Conservation (phyloP, 2,797 vertebrate genomes). For the Ibycter americanus region DNA sequence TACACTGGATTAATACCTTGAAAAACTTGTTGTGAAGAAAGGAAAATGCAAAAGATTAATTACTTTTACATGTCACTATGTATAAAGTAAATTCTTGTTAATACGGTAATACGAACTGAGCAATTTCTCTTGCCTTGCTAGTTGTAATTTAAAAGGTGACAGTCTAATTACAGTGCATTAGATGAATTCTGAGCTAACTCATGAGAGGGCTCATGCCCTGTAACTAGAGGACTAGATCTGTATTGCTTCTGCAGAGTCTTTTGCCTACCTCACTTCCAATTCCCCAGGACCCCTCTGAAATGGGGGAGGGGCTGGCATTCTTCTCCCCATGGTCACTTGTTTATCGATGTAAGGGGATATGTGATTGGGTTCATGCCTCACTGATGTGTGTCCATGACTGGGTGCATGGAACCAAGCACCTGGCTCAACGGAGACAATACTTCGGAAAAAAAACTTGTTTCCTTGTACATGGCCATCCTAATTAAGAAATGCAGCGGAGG, state of each 20-base stretch:
- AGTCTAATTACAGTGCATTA: not conserved
- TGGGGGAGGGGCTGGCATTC: not conserved
- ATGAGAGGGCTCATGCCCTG: not conserved
- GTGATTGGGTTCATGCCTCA: not conserved
- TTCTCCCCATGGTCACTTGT: not conserved
- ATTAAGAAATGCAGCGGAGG: not conserved
- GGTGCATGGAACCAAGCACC: rapidly evolving
- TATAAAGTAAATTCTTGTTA: not conserved
- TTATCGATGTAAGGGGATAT: rapidly evolving
- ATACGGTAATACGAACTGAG: not conserved
- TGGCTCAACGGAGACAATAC: not conserved
- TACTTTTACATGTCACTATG: not conserved
- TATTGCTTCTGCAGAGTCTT: not conserved
- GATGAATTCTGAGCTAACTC: not conserved
- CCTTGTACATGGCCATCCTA: not conserved
- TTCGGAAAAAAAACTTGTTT: not conserved
- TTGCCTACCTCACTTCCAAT: not conserved
- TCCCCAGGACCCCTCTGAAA: not conserved
- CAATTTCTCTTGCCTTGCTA: not conserved
- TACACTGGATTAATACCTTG: not conserved
- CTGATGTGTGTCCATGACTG: not conserved
- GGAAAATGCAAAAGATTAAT: not conserved
- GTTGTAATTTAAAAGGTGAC: not conserved
- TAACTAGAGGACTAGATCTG: not conserved
- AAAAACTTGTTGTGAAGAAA: not conserved